phyloP scores from a whole-genome alignment of 1,140 invertebrate species.

The Phthorimaea operculella region DNA sequence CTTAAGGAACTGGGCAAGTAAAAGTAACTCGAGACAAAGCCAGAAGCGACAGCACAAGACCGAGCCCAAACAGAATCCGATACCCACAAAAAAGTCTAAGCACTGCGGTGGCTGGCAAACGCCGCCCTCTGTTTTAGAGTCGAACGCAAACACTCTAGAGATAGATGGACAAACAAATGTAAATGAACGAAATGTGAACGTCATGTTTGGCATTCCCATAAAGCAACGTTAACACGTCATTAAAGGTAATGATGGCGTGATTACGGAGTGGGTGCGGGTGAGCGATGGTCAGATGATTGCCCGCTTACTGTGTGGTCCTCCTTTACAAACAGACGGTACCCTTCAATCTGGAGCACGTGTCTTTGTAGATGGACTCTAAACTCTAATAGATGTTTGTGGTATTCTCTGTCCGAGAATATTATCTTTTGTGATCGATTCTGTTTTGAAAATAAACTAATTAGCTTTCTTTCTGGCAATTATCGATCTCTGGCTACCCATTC shows the following conservation, averaged over 20 bases:
- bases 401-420: neutral
- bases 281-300: slow-evolving; percentile 52
- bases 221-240: slow-evolving; percentile 67
- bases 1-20: neutral
- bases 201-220: slow-evolving; percentile 68
- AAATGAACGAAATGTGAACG: slow-evolving; percentile 67
- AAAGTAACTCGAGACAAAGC: slow-evolving; percentile 21
- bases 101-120: slow-evolving; percentile 49
- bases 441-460: neutral
- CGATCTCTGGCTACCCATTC: too few species aligned
- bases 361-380: slow-evolving; percentile 15
- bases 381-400: slow-evolving; percentile 15
- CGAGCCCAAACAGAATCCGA: slow-evolving; percentile 36
- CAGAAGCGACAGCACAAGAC: slow-evolving; percentile 25
- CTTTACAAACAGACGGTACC: slow-evolving; percentile 50
- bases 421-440: neutral
- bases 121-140: slow-evolving; percentile 65
- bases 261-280: slow-evolving; percentile 53
- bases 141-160: slow-evolving; percentile 57
- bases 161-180: slow-evolving; percentile 65
- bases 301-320: slow-evolving; percentile 62
- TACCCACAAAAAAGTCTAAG: slow-evolving; percentile 38
- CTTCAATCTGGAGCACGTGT: slow-evolving; percentile 46
- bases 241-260: slow-evolving; percentile 66
- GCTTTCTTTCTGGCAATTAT: too few species aligned